These are phyloP conservation scores for Dendrolimus houi DNA, from an alignment of 2,888 invertebrate species.

Conservation along the genomic window DNA sequence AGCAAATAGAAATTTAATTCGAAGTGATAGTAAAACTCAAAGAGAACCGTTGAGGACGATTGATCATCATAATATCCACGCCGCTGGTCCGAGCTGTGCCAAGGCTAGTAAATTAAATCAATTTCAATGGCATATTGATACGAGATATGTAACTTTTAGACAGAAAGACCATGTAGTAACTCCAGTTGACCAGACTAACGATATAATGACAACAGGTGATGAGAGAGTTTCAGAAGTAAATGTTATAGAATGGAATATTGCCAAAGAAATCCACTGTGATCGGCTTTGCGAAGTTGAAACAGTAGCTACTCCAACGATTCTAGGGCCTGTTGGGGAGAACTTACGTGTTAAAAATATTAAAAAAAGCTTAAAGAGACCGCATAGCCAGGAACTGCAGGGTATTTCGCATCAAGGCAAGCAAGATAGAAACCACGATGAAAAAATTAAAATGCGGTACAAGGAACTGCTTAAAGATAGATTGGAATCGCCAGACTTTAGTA, in stretches of 20 bases:
- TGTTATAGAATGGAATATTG: conserved; percentile 11
- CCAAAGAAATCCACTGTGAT: conserved; percentile 16
- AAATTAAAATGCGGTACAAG: conserved; percentile 30
- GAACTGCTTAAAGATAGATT: conserved; percentile 26
- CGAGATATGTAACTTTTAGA: conserved; percentile 36
- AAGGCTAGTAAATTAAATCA: not conserved
- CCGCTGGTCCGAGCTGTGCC: conserved; percentile 3
- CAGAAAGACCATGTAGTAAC: conserved; percentile 15
- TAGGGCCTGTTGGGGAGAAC: conserved; percentile 23
- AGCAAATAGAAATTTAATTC: conserved; percentile 15
- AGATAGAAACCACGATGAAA: conserved; percentile 27
- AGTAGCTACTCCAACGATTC: conserved; percentile 32
- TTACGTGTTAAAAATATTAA: conserved; percentile 49
- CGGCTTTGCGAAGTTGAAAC: conserved; percentile 15
- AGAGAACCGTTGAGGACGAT: conserved; percentile 39
- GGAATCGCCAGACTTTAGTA: conserved; percentile 37
- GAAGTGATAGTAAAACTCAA: conserved; percentile 14
- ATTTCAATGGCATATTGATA: conserved; percentile 14
- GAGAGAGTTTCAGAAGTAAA: conserved; percentile 21
- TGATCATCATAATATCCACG: conserved; percentile 14
- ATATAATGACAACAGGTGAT: conserved; percentile 27
- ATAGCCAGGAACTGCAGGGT: conserved; percentile 53
- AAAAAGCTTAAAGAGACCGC: conserved; percentile 53
- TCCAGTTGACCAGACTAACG: conserved; percentile 24
- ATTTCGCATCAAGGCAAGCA: conserved; percentile 28